Percentiles rank a stretch among this genome's conserved stretches.
Evolutionary conservation across 2,888 invertebrate species (phyloP).

Genomic region (Andrena bucephala): DNA sequence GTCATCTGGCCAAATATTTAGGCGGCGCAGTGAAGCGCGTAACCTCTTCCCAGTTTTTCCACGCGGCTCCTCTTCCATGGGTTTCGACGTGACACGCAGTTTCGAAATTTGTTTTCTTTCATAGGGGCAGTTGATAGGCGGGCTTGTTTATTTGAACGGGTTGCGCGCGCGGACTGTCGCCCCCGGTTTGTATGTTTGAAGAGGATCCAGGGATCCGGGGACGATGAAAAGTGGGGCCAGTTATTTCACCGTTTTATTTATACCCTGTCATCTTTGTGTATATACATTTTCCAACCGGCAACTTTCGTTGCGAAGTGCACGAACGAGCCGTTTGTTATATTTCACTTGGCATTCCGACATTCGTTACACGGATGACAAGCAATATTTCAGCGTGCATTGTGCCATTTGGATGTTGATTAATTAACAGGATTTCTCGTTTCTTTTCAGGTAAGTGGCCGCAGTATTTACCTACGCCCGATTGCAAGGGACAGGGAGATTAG

Average conservation of each 20-base stretch:
- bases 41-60: constrained; percentile 27
- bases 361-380: neutral
- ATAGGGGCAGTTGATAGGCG: constrained; percentile 28
- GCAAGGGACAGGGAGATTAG: constrained; percentile 19
- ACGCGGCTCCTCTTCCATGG: neutral
- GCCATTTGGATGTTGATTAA: constrained; percentile 30
- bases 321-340: neutral
- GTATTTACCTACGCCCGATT: constrained; percentile 1
- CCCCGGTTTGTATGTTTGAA: constrained; percentile 30
- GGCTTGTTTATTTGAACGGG: constrained; percentile 46
- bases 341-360: neutral
- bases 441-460: constrained; percentile 77
- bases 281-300: constrained; percentile 8
- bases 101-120: constrained; percentile 43
- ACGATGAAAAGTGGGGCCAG: constrained; percentile 44
- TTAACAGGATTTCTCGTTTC: constrained; percentile 70
- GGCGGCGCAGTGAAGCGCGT: constrained; percentile 66
- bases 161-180: constrained; percentile 9
- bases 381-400: neutral
- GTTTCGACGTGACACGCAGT: constrained; percentile 1
- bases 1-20: constrained; percentile 80
- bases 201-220: constrained; percentile 21
- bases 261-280: constrained; percentile 13
- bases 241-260: constrained; percentile 32
- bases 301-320: constrained; percentile 9